Evolutionary conservation across 2,797 vertebrate species (phyloP), one percentile per base, ranked within the genome.

Genomic region (Coregonus ussuriensis): DNA sequence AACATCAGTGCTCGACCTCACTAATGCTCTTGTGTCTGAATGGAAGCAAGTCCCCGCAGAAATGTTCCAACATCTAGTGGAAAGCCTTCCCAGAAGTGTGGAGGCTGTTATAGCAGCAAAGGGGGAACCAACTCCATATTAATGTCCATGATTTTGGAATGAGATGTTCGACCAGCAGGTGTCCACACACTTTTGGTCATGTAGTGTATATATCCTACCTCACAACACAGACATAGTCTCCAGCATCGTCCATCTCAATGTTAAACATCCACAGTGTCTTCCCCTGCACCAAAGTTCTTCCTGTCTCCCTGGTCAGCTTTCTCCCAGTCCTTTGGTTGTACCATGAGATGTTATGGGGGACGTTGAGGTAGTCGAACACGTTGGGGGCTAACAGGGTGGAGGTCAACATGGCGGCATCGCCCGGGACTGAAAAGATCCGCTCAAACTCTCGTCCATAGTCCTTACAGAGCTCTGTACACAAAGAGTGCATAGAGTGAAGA

Each of bases 221-320:
- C 79, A 93, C 18, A 16, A 92, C 18, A 59, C 41, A 82, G 74
- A 85, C 52, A 5, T 93, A 94, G 4, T 88, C 79, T 3, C 91
- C 91, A 0, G 14, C 29, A 1, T 93, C 88, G 0, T 83, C 81
- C 79, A 80, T 51, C 0, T 65, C 81, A 4, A 79, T 13, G 0
- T 84, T 88, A 0, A 93, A 87, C 29, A 94, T 74, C 92, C 92
- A 93, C 59, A 94, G 83, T 1, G 79, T 89, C 72, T 80, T 82
- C 3, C 70, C 52, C 0, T 6, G 7, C 6, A 89, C 76, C 59
- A 89, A 54, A 71, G 87, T n/a, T 13, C 62, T 82, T 4, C 87
- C 85, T 0, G 74, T 72, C 74, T 79, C 56, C 54, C 84, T 71
- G 15, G 1, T 56, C 3, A 92, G 79, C 75, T 89, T 84, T 56